Conservation (phyloP, 2,888 invertebrate species). For the Strigamia crassipes region DNA sequence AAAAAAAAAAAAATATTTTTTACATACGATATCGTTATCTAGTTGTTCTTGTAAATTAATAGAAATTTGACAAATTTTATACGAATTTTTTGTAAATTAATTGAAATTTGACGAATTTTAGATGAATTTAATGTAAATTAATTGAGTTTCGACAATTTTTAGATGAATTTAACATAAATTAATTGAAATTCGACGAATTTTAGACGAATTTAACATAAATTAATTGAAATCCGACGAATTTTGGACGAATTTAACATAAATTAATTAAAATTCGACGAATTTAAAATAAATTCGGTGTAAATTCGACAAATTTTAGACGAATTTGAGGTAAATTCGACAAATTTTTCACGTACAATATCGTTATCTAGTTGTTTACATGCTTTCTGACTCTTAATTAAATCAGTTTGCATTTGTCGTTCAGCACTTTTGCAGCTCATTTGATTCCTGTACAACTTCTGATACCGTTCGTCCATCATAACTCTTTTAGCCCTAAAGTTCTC, state of each 20-base stretch:
- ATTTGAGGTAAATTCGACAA: too few species aligned
- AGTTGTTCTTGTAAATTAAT: conserved; percentile 62
- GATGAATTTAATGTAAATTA: too few species aligned
- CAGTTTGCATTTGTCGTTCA: conserved; percentile 60
- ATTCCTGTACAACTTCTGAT: conserved; percentile 63
- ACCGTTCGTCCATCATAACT: conserved; percentile 46
- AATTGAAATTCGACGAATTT: too few species aligned
- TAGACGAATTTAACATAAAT: too few species aligned
- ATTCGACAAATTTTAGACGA: too few species aligned
- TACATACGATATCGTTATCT: conserved; percentile 61
- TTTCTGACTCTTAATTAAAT: conserved; percentile 63
- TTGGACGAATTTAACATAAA: too few species aligned
- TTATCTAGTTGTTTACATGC: conserved; percentile 67
- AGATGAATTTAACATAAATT: too few species aligned
- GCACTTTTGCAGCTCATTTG: conserved; percentile 63
- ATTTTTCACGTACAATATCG: conserved; percentile 56
- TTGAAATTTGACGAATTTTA: too few species aligned
- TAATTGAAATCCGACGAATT: too few species aligned
- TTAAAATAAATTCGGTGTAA: too few species aligned
- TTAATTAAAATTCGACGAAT: too few species aligned
- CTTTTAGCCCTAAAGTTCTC: conserved; percentile 46
- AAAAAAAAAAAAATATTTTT: not conserved
- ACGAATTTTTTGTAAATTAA: not conserved
- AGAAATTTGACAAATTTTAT: not conserved
- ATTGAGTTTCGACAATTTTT: too few species aligned